Conservation (phyloP, 2,888 invertebrate genomes). For the Phengaris alcon region DNA sequence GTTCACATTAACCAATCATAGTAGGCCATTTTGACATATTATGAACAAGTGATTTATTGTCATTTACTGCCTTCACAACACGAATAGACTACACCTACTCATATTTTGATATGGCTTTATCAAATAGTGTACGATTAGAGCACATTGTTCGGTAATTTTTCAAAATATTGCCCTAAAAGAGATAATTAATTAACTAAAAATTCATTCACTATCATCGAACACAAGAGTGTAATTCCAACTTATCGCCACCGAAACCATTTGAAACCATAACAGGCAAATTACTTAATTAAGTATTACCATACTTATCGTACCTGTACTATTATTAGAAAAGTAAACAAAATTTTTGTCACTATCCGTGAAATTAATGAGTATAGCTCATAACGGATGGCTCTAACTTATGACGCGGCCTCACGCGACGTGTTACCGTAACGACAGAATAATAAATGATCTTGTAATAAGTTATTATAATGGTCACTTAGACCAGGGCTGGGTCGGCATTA, state of each 20-base stretch:
- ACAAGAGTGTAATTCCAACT: neutral
- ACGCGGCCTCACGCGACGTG: constrained; percentile 67
- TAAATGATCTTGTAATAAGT: constrained; percentile 78
- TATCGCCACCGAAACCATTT: constrained; percentile 57
- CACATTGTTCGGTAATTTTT: too few relatives aligned
- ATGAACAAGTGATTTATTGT: too few relatives aligned
- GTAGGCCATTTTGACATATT: too few relatives aligned
- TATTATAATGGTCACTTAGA: constrained; percentile 71
- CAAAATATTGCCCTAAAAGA: too few relatives aligned
- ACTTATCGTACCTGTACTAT: constrained; percentile 52
- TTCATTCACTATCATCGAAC: neutral
- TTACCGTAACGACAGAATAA: constrained; percentile 76
- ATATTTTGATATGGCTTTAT: too few relatives aligned
- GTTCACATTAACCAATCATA: too few relatives aligned
- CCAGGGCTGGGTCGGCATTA: constrained; percentile 61
- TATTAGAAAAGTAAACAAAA: constrained; percentile 66
- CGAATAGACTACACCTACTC: too few relatives aligned
- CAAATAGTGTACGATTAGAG: too few relatives aligned
- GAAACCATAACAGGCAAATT: constrained; percentile 56
- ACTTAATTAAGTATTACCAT: constrained; percentile 67
- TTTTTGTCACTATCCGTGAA: constrained; percentile 78
- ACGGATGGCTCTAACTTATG: constrained; percentile 70
- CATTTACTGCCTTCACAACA: too few relatives aligned
- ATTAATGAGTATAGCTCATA: constrained; percentile 63
- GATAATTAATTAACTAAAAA: neutral